These are phyloP conservation scores for Acipenser ruthenus DNA, from an alignment of 2,797 vertebrate species.

Conservation along the genomic window DNA sequence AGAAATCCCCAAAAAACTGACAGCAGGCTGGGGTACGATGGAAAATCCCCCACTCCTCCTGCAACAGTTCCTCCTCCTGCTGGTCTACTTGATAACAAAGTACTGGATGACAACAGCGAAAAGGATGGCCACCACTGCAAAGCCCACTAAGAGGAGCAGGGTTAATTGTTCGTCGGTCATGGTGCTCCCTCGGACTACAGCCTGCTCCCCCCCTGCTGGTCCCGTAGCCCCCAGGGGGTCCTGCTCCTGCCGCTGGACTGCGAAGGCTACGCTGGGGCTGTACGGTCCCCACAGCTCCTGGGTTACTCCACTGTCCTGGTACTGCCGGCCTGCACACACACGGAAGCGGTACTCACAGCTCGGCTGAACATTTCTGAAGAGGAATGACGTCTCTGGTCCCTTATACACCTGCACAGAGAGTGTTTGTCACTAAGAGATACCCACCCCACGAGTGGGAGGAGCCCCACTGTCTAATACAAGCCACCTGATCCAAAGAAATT, in stretches of 20 bases:
- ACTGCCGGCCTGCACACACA: slow-evolving; percentile 56
- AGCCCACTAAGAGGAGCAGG: slow-evolving; percentile 52
- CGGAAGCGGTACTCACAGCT: slow-evolving; percentile 52
- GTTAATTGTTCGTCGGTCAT: slow-evolving; percentile 53
- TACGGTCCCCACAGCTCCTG: slow-evolving; percentile 57
- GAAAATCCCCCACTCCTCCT: slow-evolving; percentile 5
- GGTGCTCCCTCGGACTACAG: slow-evolving; percentile 20
- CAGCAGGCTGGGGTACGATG: background rate
- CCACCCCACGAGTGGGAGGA: no score
- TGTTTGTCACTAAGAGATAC: background rate
- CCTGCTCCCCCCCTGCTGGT: slow-evolving; percentile 2
- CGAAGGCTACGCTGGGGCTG: slow-evolving; percentile 46
- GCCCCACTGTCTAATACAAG: no score
- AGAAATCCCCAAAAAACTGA: background rate
- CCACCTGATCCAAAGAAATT: no score
- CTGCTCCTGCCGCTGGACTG: slow-evolving; percentile 32
- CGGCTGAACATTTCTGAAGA: slow-evolving; percentile 43
- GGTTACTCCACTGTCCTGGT: slow-evolving; percentile 41
- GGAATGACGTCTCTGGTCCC: slow-evolving; percentile 55
- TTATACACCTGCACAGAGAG: slow-evolving; percentile 56
- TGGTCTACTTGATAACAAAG: slow-evolving; percentile 58
- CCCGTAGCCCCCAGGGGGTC: slow-evolving; percentile 4
- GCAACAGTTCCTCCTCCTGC: background rate
- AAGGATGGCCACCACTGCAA: slow-evolving; percentile 53
- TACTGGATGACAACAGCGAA: slow-evolving; percentile 64